These are phyloP conservation scores for Hyles lineata DNA, from an alignment of 2,888 invertebrate species.

Conservation along the genomic window DNA sequence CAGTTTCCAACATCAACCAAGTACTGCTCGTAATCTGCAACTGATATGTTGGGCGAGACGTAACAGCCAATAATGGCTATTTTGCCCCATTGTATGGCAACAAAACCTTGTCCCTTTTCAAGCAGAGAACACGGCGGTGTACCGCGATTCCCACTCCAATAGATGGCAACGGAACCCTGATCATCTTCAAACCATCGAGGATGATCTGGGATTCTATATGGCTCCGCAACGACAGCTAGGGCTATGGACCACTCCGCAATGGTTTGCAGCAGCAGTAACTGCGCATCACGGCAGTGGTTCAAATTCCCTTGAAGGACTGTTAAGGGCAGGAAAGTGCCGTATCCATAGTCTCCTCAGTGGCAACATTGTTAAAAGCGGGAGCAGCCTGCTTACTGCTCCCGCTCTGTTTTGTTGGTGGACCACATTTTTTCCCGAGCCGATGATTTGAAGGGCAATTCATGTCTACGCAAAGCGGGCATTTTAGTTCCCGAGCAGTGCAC, in stretches of 20 bases:
- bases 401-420: background rate
- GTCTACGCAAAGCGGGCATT: background rate
- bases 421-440: background rate
- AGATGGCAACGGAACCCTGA: background rate
- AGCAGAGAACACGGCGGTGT: background rate
- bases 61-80: background rate
- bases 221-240: background rate
- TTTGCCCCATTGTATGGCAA: too few species aligned
- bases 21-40: background rate
- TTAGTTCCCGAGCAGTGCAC: background rate
- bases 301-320: background rate
- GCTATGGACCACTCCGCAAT: slow-evolving; percentile 12
- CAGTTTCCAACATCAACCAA: background rate
- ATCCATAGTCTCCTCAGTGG: background rate
- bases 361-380: background rate
- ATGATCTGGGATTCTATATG: background rate
- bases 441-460: background rate
- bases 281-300: slow-evolving; percentile 16
- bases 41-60: background rate
- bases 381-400: background rate
- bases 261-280: slow-evolving; percentile 7
- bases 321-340: background rate
- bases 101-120: background rate
- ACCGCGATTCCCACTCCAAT: background rate
- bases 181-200: background rate